A percentile compares a stretch with the other conserved stretches of the same genome.
phyloP scores from a whole-genome alignment of 2,888 invertebrate genomes.

The Eupithecia inturbata region DNA sequence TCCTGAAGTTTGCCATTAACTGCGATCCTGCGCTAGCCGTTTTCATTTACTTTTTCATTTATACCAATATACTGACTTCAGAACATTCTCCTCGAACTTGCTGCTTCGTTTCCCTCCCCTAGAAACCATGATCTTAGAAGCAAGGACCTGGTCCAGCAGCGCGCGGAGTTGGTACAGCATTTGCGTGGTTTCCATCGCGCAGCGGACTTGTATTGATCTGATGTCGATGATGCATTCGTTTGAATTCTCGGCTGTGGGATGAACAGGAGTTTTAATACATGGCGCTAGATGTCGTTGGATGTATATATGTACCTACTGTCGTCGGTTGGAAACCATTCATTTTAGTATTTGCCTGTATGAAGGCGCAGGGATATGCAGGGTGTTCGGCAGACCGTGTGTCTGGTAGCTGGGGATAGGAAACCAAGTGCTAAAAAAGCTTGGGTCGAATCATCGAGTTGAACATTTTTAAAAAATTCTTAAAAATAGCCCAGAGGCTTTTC shows the following conservation, averaged over 20 bases:
- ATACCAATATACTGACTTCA: slow-evolving; percentile 63
- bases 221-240: slow-evolving; percentile 61
- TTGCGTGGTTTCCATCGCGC: slow-evolving; percentile 60
- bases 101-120: slow-evolving; percentile 32
- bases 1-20: too few species aligned
- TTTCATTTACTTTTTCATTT: background rate
- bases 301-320: too few species aligned
- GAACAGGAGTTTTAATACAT: background rate
- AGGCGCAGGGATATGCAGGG: too few species aligned
- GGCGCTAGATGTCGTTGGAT: too few species aligned
- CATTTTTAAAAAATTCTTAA: too few species aligned
- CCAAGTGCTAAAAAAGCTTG: too few species aligned
- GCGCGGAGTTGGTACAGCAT: slow-evolving; percentile 63
- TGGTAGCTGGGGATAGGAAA: too few species aligned
- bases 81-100: slow-evolving; percentile 67
- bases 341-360: too few species aligned
- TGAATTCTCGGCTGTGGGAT: slow-evolving; percentile 50
- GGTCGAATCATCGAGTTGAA: too few species aligned
- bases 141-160: slow-evolving; percentile 70
- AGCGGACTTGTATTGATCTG: slow-evolving; percentile 62
- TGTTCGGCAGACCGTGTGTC: too few species aligned
- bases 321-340: too few species aligned
- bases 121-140: slow-evolving; percentile 61
- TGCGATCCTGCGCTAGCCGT: background rate
- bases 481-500: too few species aligned